Evolutionary conservation across 2,888 invertebrate genomes (phyloP), one percentile per base, ranked within the genome.

Genomic region (Tachina lurida): DNA sequence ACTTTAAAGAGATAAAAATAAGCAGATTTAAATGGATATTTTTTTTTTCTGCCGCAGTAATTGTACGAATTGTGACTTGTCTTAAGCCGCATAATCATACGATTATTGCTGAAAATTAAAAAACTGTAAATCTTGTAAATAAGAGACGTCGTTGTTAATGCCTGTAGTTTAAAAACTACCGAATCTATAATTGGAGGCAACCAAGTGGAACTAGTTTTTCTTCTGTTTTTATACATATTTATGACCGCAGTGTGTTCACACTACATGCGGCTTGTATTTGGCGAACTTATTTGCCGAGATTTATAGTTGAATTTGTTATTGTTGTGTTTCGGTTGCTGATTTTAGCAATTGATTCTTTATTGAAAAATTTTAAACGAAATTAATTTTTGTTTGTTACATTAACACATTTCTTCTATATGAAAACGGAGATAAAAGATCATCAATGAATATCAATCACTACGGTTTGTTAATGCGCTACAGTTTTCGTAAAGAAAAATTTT

Each of bases 141-240:
- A 75, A 68, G 54, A 62, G 54, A 62, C 60, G 54, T 54, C 41
- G 52, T 54, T 45, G 39, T n/a, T 81, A 62, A 81, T 75, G 68
- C 17, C 68, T 39, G 73, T 52, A 74, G 54, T 74, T 80, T 68
- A 19, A 22, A 71, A 67, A 79, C 78, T 84, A 76, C 84, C 74
- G 77, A 87, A 84, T 83, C 86, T 91, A 89, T 90, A 91, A 91
- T 91, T 90, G 90, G 89, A 91, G 89, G 91, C 89, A 90, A 87
- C 90, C 90, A 88, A 89, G 88, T 89, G 90, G 90, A 91, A 91
- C 91, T 89, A 88, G 91, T 90, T 90, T 83, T 78, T 63, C 68
- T 74, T 31, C 65, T 58, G 54, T 63, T 17, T 12, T 65, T 78
- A 31, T n/a, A n/a, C n/a, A n/a, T 52, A 22, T 39, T 22, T 70